Evolutionary conservation across 2,113 vertebrate genomes (phyloP), one percentile per base, ranked within the genome.

Genomic region (Calonectris borealis): DNA sequence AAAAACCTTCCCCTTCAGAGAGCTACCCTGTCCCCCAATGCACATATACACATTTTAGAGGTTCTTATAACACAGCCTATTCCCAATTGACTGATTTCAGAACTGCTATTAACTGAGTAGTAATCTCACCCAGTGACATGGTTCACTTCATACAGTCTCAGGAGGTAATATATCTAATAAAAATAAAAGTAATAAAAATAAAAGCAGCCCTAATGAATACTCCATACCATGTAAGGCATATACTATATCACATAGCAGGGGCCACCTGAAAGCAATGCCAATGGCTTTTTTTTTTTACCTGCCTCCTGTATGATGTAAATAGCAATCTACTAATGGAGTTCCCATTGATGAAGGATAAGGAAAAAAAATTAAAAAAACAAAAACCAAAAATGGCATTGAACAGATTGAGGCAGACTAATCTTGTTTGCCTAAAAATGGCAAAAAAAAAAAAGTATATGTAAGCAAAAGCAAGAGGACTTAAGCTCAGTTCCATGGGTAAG

Each of bases 111-210:
- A 97, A 96, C 90, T 90, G 91, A 49, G 70, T 57, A 96, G 93
- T 90, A 95, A 95, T 88, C 97, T 95, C 93, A 70, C 54, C 68
- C 83, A 40, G 62, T 73, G 52, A 55, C 52, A 62, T 24, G 80
- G 89, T 95, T 95, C 83, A 49, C 77, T 87, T 95, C 86, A 82
- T 94, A 49, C 69, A 93, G 73, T 93, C 94, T 96, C 96, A 64
- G 80, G 78, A 94, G 93, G 94, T 94, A 88, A 95, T 86, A 78
- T 57, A 93, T 90, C 94, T 93, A 92, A 96, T 96, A 84, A 97
- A 95, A 95, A 89, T 94, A 97, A 97, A 97, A 96, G 88, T 83
- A 96, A 96, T 96, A 94, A 95, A 96, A 94, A 88, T 91, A 97
- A 97, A 97, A 97, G 82, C 88, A 92, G 34, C 83, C 83, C 51